These are phyloP conservation scores for Lytechinus pictus DNA, from an alignment of 35 echinoderm and acorn worm species.

Conservation along the genomic window DNA sequence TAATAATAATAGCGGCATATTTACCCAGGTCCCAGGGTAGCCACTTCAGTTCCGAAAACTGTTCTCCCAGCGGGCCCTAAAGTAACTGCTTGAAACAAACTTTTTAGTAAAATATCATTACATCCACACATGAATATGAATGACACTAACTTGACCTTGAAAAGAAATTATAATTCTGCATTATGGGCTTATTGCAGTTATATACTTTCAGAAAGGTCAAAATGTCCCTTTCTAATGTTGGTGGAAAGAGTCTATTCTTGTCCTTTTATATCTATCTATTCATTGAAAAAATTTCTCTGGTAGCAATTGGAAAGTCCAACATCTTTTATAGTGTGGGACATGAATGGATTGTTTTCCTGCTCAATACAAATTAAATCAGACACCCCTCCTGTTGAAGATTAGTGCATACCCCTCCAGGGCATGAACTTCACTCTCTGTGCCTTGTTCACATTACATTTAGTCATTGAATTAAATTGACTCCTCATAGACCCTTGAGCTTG, in stretches of 20 bases:
- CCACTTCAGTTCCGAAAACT: no score
- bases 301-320: not conserved
- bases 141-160: no score
- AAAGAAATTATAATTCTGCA: no score
- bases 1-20: no score
- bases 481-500: no score
- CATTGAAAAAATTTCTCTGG: not conserved
- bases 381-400: not conserved
- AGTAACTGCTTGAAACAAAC: no score
- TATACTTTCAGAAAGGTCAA: not conserved
- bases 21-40: no score
- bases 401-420: not conserved
- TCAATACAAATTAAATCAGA: slow-evolving; percentile 8
- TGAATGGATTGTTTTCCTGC: slow-evolving; percentile 18
- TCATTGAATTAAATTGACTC: no score
- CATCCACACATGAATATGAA: no score
- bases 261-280: not conserved
- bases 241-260: not conserved
- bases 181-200: not conserved
- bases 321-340: not conserved
- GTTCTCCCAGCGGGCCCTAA: no score
- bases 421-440: not conserved
- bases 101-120: no score
- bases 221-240: not conserved
- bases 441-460: not conserved